These are phyloP conservation scores for Tenthredo notha DNA, from an alignment of 2,888 invertebrate genomes.

Conservation along the genomic window DNA sequence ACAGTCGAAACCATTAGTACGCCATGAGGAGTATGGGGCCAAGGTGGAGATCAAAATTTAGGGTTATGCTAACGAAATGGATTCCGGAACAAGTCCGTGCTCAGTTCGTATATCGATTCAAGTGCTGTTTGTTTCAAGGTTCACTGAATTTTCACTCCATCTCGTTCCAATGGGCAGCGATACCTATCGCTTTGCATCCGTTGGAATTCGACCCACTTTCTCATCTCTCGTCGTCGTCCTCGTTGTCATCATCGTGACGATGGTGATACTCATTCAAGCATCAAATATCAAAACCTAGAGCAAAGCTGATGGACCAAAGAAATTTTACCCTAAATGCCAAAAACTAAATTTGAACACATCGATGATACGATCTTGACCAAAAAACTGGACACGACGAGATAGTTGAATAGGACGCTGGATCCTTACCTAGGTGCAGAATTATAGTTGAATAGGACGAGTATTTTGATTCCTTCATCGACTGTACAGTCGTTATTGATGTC, in stretches of 20 bases:
- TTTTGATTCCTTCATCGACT: conserved; percentile 34
- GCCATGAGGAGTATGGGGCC: neutral
- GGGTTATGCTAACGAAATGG: conserved; percentile 48
- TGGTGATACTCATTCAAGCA: conserved; percentile 16
- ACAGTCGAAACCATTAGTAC: conserved; percentile 43
- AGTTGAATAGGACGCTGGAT: neutral
- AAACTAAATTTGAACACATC: conserved; percentile 13
- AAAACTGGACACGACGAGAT: neutral
- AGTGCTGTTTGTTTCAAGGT: conserved; percentile 35
- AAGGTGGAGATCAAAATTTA: conserved; percentile 33
- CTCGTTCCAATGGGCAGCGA: neutral
- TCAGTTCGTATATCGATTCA: conserved; percentile 24
- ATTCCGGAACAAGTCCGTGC: conserved; percentile 28
- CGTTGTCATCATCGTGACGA: neutral
- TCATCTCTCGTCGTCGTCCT: conserved; percentile 20
- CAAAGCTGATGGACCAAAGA: neutral
- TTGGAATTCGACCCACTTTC: conserved; percentile 41
- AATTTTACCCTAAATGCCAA: conserved; percentile 5
- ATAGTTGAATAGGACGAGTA: conserved; percentile 10
- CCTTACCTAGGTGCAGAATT: neutral
- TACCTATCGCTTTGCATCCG: conserved; percentile 24
- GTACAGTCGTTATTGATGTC: conserved; percentile 3
- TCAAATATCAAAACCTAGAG: neutral
- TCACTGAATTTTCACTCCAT: conserved; percentile 33
- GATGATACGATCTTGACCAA: neutral